Conservation (phyloP, 2,888 invertebrate species). For the Habroteleia sp. region DNA sequence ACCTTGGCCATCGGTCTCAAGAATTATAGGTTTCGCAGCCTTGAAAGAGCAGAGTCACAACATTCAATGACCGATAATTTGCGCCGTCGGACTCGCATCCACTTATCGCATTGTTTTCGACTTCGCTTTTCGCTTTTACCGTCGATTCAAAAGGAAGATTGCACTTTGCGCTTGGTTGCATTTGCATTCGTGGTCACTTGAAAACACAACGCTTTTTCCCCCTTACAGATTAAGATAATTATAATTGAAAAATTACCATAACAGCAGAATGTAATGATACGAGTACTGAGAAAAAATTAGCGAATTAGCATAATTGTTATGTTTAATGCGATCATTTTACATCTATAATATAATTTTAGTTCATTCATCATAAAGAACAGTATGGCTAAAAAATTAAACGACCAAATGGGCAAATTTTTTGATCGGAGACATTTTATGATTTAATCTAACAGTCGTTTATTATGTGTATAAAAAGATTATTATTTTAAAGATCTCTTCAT, state of each 20-base stretch:
- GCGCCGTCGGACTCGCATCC: constrained; percentile 25
- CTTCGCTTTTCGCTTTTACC: constrained; percentile 46
- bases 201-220: background rate
- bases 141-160: constrained; percentile 32
- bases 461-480: too few relatives aligned
- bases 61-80: constrained; percentile 59
- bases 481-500: too few relatives aligned
- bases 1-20: constrained; percentile 58
- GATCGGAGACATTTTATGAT: too few relatives aligned
- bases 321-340: too few relatives aligned
- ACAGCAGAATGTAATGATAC: too few relatives aligned
- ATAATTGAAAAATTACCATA: constrained; percentile 25
- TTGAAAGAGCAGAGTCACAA: constrained; percentile 59
- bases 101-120: constrained; percentile 53
- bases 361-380: too few relatives aligned
- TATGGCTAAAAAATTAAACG: too few relatives aligned
- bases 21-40: constrained; percentile 51
- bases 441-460: too few relatives aligned
- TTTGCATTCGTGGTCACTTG: background rate
- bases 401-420: too few relatives aligned
- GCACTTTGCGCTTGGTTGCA: constrained; percentile 7
- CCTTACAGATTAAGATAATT: constrained; percentile 15
- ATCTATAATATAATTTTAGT: too few relatives aligned
- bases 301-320: too few relatives aligned
- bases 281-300: too few relatives aligned